Base-by-base conservation (phyloP, 2,797 vertebrate species). In the Cheirogaleus major region DNA sequence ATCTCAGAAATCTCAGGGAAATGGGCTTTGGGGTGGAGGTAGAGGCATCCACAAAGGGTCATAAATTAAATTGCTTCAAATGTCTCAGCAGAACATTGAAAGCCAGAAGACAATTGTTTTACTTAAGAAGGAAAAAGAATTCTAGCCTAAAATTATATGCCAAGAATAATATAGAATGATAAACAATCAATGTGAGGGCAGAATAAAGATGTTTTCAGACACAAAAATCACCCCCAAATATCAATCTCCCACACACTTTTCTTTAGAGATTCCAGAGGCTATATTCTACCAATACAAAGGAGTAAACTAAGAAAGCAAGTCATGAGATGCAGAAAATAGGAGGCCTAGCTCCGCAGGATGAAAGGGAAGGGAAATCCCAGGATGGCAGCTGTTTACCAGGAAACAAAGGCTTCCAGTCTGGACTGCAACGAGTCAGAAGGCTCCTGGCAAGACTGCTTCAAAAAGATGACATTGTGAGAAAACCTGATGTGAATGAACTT, bases 61-160 rank as follows among this genome's bases (percentile, higher is more conserved):
- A 91, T 52, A 75, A 61, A 70, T 75, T 73, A 73, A 23, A 89
- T 72, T 78, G 23, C 30, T 95, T 55, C 82, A 38, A 8, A 73
- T 91, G 65, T 89, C 61, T 93, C 84, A 85, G 22, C 12, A 92
- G 23, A 81, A 85, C n/a, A 89, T 0, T 92, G 45, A n/a, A 63
- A 43, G 9, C 22, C n/a, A 80, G 18, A 82, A 79, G 38, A 69
- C 17, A 90, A 79, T 41, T 78, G 4, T 27, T 83, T 87, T 65
- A n/a, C 25, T 67, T 79, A 75, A 93, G 50, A 94, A 92, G 35
- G 25, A 91, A 96, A 95, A 96, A 65, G 12, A 95, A 95, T 67
- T 48, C 18, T 75, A 76, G 38, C 14, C 50, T 61, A 80, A 17
- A 91, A 48, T 57, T 52, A 10, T 12, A 84, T 52, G 69, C 2